Percentiles rank a stretch among this genome's conserved stretches.
Conservation (phyloP, 2,888 invertebrate genomes). For the Tyria jacobaeae region DNA sequence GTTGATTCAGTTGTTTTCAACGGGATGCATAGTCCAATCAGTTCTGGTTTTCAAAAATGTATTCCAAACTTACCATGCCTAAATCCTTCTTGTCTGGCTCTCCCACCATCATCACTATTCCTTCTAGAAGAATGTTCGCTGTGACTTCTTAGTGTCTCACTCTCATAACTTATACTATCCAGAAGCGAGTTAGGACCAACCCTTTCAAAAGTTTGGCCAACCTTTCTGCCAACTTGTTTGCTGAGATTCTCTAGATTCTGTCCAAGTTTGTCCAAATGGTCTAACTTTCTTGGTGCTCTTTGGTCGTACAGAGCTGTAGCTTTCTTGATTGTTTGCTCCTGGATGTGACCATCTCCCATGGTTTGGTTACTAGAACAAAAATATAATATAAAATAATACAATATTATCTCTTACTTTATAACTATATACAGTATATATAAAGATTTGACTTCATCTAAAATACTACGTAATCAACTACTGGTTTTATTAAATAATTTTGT, state of each 20-base stretch:
- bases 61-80: slow-evolving; percentile 60
- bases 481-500: no score
- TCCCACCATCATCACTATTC: slow-evolving; percentile 74
- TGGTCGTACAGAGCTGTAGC: slow-evolving; percentile 50
- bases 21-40: no score
- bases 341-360: slow-evolving; percentile 71
- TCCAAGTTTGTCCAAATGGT: slow-evolving; percentile 48
- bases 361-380: slow-evolving; percentile 50
- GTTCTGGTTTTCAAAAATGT: background rate
- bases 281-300: slow-evolving; percentile 55
- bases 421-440: no score
- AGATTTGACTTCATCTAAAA: no score
- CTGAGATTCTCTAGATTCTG: slow-evolving; percentile 45
- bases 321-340: slow-evolving; percentile 65
- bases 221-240: slow-evolving; percentile 45
- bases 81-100: slow-evolving; percentile 62
- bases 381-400: no score
- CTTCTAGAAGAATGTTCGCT: slow-evolving; percentile 78
- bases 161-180: slow-evolving; percentile 74
- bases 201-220: slow-evolving; percentile 56
- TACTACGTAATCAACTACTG: no score
- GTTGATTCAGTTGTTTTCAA: no score
- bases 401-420: no score
- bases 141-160: slow-evolving; percentile 68
- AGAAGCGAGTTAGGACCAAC: slow-evolving; percentile 50